Percentiles rank a stretch among this genome's conserved stretches.
These are phyloP conservation scores for Poeciliopsis occidentalis DNA, from an alignment of 2,113 vertebrate species.

Conservation along the genomic window DNA sequence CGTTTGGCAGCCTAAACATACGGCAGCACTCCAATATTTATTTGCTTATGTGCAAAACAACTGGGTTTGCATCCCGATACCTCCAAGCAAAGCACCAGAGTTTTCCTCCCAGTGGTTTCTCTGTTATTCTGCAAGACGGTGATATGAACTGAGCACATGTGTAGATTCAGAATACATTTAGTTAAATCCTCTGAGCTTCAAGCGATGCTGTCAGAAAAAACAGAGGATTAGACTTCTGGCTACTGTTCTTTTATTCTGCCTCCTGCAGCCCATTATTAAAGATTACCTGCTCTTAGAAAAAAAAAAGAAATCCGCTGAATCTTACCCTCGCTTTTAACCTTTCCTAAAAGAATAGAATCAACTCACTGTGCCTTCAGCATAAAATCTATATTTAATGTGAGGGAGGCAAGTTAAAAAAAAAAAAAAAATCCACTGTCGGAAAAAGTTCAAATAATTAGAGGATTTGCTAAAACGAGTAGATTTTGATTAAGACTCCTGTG, in stretches of 20 bases:
- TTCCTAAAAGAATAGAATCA: background rate
- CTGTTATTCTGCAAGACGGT: background rate
- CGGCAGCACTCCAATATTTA: background rate
- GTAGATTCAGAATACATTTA: background rate
- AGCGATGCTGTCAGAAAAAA: background rate
- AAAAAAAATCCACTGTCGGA: no score
- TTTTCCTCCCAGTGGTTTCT: background rate
- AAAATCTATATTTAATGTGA: no score
- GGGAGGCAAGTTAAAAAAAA: no score
- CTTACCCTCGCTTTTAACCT: background rate
- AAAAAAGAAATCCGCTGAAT: background rate
- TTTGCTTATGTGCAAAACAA: background rate
- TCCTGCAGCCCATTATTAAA: background rate
- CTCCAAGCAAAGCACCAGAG: background rate
- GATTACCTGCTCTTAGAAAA: background rate
- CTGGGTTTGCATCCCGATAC: constrained; percentile 30
- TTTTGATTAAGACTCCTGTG: no score
- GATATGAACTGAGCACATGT: background rate
- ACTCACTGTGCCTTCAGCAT: background rate
- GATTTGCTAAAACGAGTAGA: no score
- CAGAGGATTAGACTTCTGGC: background rate
- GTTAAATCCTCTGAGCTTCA: background rate
- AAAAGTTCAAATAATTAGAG: no score
- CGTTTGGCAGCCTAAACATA: constrained; percentile 28
- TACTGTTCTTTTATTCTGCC: background rate